phyloP scores from a whole-genome alignment of 2,888 invertebrate species.

The Drosophila anceps region DNA sequence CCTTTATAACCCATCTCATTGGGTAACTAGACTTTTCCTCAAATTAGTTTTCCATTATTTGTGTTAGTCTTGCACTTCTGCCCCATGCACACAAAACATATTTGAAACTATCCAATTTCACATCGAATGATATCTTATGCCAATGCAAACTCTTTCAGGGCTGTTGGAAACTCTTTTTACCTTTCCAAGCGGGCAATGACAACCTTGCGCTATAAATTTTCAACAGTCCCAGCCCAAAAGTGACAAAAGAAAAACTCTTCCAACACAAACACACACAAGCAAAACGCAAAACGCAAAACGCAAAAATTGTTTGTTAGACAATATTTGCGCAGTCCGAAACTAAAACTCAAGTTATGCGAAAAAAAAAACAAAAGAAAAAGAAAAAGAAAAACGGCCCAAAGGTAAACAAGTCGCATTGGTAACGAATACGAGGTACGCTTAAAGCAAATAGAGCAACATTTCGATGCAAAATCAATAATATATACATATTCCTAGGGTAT shows the following conservation, averaged over 20 bases:
- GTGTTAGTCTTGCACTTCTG: background rate
- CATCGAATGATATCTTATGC: conserved; percentile 8
- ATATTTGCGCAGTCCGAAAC: conserved; percentile 28
- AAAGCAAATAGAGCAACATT: background rate
- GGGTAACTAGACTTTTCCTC: background rate
- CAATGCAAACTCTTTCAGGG: conserved; percentile 19
- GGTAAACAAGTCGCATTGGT: background rate
- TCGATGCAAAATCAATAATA: no score
- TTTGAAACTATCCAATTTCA: conserved; percentile 9
- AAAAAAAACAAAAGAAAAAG: no score
- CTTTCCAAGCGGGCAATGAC: conserved; percentile 19
- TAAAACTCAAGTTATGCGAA: background rate
- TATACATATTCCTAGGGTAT: conserved; percentile 11
- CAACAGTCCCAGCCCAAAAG: conserved; percentile 18
- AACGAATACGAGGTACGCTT: conserved; percentile 9
- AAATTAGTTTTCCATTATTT: background rate
- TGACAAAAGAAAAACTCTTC: conserved; percentile 32
- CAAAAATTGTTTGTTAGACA: conserved; percentile 34
- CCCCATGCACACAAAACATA: background rate
- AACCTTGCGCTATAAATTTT: conserved; percentile 33
- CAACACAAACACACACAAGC: conserved; percentile 9
- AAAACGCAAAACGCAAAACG: conserved; percentile 15
- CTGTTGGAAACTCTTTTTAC: conserved; percentile 22
- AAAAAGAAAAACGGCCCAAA: background rate
- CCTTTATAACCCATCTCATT: background rate